Percentiles rank a stretch among this genome's conserved stretches.
Conservation (phyloP, 1,140 invertebrate species). For the Trichonephila clavipes region DNA sequence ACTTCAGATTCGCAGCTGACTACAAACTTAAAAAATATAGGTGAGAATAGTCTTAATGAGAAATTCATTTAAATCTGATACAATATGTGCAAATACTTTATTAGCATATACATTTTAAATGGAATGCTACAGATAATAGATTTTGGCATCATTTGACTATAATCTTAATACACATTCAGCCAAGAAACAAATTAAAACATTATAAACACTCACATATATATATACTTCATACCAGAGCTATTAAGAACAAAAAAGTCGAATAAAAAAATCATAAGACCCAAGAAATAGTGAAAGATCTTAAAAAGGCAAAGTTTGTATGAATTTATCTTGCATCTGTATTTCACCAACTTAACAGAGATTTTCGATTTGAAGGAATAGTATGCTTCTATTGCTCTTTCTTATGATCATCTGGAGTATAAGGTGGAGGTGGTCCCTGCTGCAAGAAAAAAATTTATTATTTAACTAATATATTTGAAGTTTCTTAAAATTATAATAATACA, state of each 20-base stretch:
- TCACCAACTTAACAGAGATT: neutral
- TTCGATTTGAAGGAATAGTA: neutral
- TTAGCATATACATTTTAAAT: conserved; percentile 6
- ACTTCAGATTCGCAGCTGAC: too few species aligned
- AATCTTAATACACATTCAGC: neutral
- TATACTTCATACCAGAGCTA: neutral
- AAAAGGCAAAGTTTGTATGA: neutral
- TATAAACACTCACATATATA: neutral
- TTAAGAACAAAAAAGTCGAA: neutral
- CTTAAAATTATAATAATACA: too few species aligned
- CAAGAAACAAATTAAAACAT: neutral
- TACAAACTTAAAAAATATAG: too few species aligned
- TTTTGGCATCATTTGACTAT: neutral
- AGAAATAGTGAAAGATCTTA: neutral
- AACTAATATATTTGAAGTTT: neutral
- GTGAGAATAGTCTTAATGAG: too few species aligned
- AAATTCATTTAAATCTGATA: neutral
- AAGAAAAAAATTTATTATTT: neutral
- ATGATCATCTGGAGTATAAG: conserved; percentile 62
- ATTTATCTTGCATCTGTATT: neutral
- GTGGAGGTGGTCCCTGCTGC: conserved; percentile 85
- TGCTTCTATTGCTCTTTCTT: conserved; percentile 69
- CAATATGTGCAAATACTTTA: conserved; percentile 21
- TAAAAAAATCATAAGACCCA: neutral
- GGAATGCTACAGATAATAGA: conserved; percentile 36